Conservation (phyloP, 2,113 vertebrate species). For the Malaclemys terrapin region DNA sequence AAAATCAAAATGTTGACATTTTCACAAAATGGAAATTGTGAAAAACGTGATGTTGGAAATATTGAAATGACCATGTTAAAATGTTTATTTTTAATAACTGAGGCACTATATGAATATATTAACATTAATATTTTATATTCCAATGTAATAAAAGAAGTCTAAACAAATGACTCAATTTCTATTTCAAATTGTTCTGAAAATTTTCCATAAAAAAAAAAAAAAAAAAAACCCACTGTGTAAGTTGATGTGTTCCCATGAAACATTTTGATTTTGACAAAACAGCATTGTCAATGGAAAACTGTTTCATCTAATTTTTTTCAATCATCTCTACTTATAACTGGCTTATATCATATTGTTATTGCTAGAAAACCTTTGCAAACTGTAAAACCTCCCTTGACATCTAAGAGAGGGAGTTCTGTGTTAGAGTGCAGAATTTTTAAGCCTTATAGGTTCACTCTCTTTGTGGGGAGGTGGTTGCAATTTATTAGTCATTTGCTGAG, state of each 20-base stretch:
- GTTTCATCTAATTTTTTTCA: neutral
- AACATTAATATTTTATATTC: neutral
- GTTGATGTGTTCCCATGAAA: too few relatives aligned
- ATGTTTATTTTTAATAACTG: neutral
- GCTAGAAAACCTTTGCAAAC: neutral
- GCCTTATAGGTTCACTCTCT: neutral
- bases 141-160: neutral
- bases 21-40: neutral
- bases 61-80: neutral
- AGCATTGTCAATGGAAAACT: neutral
- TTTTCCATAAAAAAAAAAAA: neutral
- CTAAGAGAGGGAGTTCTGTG: neutral
- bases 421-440: neutral
- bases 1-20: neutral
- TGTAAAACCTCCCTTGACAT: neutral
- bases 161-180: too few relatives aligned
- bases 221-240: too few relatives aligned
- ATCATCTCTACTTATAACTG: neutral
- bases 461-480: neutral
- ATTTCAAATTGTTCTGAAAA: neutral
- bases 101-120: neutral
- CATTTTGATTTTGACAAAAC: neutral
- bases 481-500: neutral
- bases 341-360: neutral
- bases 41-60: neutral